Evolutionary conservation across 2,797 vertebrate species (phyloP).

Genomic region (Malacoraja senta): DNA sequence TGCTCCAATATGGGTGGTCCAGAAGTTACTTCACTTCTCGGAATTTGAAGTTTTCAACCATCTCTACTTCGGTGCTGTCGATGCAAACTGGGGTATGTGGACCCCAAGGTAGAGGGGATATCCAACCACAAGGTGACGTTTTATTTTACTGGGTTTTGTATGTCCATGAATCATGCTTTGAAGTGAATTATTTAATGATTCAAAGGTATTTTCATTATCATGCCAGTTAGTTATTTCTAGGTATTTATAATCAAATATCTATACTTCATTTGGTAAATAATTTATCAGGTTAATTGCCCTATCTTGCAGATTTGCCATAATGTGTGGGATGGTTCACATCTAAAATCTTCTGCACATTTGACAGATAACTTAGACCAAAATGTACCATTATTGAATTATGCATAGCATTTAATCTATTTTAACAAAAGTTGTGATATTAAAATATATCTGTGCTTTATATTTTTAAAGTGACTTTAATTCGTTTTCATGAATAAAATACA

Average conservation of each 20-base stretch:
- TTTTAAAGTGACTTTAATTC: background rate
- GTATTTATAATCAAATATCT: background rate
- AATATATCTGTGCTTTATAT: background rate
- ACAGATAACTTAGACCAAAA: background rate
- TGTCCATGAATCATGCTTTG: background rate
- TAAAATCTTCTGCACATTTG: background rate
- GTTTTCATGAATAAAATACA: background rate
- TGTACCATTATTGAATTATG: background rate
- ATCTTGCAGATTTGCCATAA: conserved; percentile 62
- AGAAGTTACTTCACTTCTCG: no score
- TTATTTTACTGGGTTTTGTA: background rate
- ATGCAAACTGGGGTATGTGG: no score
- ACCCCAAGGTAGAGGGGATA: no score
- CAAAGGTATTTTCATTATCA: background rate
- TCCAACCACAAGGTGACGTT: no score
- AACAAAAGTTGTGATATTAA: background rate
- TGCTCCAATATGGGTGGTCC: no score
- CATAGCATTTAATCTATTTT: background rate
- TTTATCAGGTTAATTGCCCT: conserved; percentile 29
- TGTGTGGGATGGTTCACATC: background rate
- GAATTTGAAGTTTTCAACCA: no score
- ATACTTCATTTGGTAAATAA: background rate
- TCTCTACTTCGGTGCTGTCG: no score
- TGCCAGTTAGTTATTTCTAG: background rate
- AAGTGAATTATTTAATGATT: background rate